These are phyloP conservation scores for Manacus vitellinus DNA, from an alignment of 2,113 vertebrate genomes.

Conservation along the genomic window DNA sequence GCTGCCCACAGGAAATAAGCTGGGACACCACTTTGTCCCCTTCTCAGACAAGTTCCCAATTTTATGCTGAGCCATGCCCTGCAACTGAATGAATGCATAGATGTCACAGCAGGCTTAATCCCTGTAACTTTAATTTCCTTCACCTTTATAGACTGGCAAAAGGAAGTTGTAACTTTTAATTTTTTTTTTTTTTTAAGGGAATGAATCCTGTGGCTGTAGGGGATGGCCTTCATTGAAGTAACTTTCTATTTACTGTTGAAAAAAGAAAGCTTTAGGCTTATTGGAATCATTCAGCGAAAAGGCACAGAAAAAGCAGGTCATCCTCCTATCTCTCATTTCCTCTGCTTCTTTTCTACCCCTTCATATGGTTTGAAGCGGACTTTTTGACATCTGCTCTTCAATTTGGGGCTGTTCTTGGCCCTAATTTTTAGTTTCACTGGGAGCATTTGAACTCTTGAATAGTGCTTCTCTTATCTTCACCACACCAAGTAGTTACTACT, in stretches of 20 bases:
- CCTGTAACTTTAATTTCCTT: conserved; percentile 47
- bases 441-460: conserved; percentile 20
- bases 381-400: conserved; percentile 15
- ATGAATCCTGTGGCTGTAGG: neutral
- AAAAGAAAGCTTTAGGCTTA: conserved; percentile 31
- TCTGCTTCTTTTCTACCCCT: conserved; percentile 29
- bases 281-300: conserved; percentile 16
- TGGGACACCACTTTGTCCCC: neutral
- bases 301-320: neutral
- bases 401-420: neutral
- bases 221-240: conserved; percentile 1
- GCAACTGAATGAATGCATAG: neutral
- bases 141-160: neutral
- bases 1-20: neutral
- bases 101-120: conserved; percentile 19
- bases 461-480: conserved; percentile 31
- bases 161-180: neutral
- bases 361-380: neutral
- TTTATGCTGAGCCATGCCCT: neutral
- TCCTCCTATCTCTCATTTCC: conserved; percentile 28
- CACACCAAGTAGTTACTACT: conserved; percentile 26
- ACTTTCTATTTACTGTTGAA: neutral
- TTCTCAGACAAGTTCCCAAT: neutral
- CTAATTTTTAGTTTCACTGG: conserved; percentile 49
- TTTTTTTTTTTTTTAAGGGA: neutral